Evolutionary conservation across 2,797 vertebrate species (phyloP), one percentile per base, ranked within the genome.

Genomic region (Neosilurus hyrtlii): DNA sequence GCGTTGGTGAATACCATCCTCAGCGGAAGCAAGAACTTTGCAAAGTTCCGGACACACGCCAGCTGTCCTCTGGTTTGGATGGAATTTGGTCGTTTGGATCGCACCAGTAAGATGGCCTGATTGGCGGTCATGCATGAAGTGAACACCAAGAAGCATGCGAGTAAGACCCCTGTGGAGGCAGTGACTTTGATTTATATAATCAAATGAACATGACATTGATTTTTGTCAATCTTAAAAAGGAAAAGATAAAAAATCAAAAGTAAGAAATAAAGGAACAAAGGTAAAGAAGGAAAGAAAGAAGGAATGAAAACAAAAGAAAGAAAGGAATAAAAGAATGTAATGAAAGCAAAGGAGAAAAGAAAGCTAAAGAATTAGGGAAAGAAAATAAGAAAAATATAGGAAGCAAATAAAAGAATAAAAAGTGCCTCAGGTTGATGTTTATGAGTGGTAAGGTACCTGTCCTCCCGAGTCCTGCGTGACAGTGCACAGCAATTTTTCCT

Each of bases 381-480:
- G 43, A 43, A 43, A 43, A 43, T 43, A 43, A 43, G 43, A 43
- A 43, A 43, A 43, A 43, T 30, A 2, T 2, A 43, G 8, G 43
- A 43, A 43, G 4, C 4, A 43, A 43, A 43, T 8, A 43, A 43
- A 43, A 43, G 43, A 43, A 43, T 2, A 4, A 43, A 43, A 43
- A 43, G 43, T 5, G 4, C 43, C 43, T 43, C 43, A 43, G 43
- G 43, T 0, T 4, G n/a, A 24, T 8, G 5, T 14, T 1, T n/a
- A 7, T 0, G 68, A 14, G n/a, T 8, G 4, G 2, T 49, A 71
- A n/a, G 5, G 22, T 91, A 99, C 98, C 98, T 96, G 98, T 99
- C 91, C 98, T 94, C 37, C 98, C 98, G 0, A 99, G 97, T 49
- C 98, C 98, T 8, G 98, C 97, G 0, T 99, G 98, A 87, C 98